These are phyloP conservation scores for Lepus townsendii DNA, from an alignment of 2,797 vertebrate species.

Conservation along the genomic window DNA sequence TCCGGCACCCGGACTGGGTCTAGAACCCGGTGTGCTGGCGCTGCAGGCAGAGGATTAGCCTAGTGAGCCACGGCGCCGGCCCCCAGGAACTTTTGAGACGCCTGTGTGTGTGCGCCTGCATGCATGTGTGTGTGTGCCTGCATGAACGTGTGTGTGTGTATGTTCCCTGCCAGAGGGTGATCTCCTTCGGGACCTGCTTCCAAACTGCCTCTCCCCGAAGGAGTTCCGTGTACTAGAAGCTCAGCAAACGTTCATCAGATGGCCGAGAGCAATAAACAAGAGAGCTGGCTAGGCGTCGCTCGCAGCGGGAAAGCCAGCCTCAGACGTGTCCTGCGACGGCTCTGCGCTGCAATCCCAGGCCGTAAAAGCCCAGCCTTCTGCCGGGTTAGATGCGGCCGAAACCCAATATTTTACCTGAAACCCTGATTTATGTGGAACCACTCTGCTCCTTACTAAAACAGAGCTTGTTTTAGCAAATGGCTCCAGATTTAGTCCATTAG, in stretches of 20 bases:
- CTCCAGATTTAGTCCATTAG: slow-evolving; percentile 90
- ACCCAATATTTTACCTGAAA: slow-evolving; percentile 85
- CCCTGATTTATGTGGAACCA: slow-evolving; percentile 85
- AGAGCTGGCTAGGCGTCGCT: not conserved
- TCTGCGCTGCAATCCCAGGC: slow-evolving; percentile 55
- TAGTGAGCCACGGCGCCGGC: too few relatives aligned
- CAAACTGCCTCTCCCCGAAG: not conserved
- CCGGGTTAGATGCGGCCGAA: slow-evolving; percentile 77
- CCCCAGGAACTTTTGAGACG: too few relatives aligned
- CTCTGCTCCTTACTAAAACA: slow-evolving; percentile 86
- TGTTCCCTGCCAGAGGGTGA: not conserved
- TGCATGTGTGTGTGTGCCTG: too few relatives aligned
- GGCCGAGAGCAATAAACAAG: not conserved
- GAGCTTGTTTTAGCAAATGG: slow-evolving; percentile 90
- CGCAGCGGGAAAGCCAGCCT: slow-evolving; percentile 65
- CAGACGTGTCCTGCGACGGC: slow-evolving; percentile 61
- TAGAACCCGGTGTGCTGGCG: too few relatives aligned
- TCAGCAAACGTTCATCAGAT: not conserved
- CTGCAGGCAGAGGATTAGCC: too few relatives aligned
- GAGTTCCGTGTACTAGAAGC: not conserved
- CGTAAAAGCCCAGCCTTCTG: slow-evolving; percentile 59
- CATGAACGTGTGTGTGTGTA: not conserved
- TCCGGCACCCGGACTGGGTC: too few relatives aligned
- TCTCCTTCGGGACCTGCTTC: not conserved
- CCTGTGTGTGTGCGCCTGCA: not conserved